A percentile compares a stretch with the other conserved stretches of the same genome.
Evolutionary conservation across 1,140 invertebrate genomes (phyloP).

Genomic region (Hycleus cichorii): DNA sequence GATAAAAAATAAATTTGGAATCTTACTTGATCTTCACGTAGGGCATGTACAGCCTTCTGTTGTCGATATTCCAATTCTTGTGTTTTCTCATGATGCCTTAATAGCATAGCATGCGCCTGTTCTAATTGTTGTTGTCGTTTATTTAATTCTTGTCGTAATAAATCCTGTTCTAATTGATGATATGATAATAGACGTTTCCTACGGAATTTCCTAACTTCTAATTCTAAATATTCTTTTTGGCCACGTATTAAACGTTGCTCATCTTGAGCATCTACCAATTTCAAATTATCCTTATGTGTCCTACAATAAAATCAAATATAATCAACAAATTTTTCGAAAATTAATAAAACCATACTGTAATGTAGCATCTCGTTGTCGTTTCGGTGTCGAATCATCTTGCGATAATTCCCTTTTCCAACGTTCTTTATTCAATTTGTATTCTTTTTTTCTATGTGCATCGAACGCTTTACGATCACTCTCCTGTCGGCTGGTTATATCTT

Average conservation of each 20-base stretch:
- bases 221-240: conserved; percentile 85
- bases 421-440: conserved; percentile 98
- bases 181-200: conserved; percentile 80
- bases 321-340: neutral
- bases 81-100: conserved; percentile 93
- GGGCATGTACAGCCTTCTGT: conserved; percentile 86
- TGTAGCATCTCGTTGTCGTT: conserved; percentile 84
- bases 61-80: conserved; percentile 94
- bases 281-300: conserved; percentile 86
- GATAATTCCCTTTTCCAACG: conserved; percentile 89
- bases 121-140: conserved; percentile 92
- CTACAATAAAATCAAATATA: conserved; percentile 39
- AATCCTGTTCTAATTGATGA: conserved; percentile 85
- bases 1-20: conserved; percentile 37
- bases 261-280: conserved; percentile 84
- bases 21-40: conserved; percentile 75
- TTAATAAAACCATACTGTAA: conserved; percentile 54
- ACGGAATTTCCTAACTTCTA: conserved; percentile 88
- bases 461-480: conserved; percentile 83
- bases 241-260: conserved; percentile 77
- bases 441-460: conserved; percentile 87
- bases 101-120: conserved; percentile 89
- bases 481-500: conserved; percentile 84
- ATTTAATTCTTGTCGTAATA: conserved; percentile 89
- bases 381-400: conserved; percentile 85